A percentile compares a stretch with the other conserved stretches of the same genome.
phyloP scores from a whole-genome alignment of 2,797 vertebrate species.

The Mormyrus proboscirostris region DNA sequence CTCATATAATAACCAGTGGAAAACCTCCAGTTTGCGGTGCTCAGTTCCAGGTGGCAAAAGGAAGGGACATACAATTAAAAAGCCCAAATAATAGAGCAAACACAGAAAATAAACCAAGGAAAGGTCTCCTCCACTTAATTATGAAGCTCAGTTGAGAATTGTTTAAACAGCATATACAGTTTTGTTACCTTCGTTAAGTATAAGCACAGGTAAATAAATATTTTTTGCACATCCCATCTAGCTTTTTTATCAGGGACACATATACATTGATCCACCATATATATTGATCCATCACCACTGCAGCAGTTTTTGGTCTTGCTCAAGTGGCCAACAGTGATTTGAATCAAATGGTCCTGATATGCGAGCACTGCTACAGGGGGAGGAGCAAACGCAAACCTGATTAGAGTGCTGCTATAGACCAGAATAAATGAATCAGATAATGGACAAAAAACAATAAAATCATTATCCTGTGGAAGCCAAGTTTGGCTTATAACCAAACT shows the following conservation, averaged over 20 bases:
- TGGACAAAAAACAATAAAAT: neutral
- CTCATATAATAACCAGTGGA: neutral
- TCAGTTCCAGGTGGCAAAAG: neutral
- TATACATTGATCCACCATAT: neutral
- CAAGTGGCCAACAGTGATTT: neutral
- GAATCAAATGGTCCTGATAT: neutral
- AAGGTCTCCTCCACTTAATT: slow-evolving; percentile 9
- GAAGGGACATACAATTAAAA: slow-evolving; percentile 24
- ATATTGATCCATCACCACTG: neutral
- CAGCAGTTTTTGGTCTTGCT: neutral
- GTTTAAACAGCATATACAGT: neutral
- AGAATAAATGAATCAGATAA: neutral
- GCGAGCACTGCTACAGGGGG: neutral
- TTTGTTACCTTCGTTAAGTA: neutral
- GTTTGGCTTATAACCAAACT: neutral
- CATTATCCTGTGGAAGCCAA: neutral
- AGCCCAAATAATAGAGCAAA: slow-evolving; percentile 25
- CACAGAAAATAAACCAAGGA: slow-evolving; percentile 27
- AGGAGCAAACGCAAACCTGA: neutral
- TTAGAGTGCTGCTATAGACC: neutral
- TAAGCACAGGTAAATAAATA: neutral
- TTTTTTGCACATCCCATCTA: neutral
- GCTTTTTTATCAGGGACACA: neutral
- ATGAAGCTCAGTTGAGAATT: slow-evolving; percentile 10
- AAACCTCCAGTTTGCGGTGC: neutral